Evolutionary conservation across 2,888 invertebrate genomes (phyloP), one percentile per base, ranked within the genome.

Genomic region (Pseudeuparius sepicola): DNA sequence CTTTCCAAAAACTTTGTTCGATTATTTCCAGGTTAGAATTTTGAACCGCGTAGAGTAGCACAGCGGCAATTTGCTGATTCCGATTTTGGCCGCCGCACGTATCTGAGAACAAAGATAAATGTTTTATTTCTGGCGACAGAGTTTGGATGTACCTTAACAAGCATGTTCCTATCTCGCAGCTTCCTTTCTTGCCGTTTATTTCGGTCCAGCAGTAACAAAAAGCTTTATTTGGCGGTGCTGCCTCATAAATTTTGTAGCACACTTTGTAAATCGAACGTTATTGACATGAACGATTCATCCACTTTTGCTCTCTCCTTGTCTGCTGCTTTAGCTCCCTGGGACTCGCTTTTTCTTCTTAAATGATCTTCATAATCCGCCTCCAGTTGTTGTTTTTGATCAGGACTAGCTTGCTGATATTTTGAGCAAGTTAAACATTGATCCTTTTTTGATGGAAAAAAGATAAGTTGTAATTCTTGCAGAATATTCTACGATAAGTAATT

Each of bases 241-340:
- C 44, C 44, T 54, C 52, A 39, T 54, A 51, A 48, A 24, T 52
- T 48, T 38, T 54, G 49, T 25, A 54, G 40, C 15, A 52, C 48
- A 36, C 40, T 43, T 37, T 53, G 50, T 18, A 53, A 36, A 34
- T 50, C 52, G 36, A 50, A 47, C 27, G 49, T 44, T 12, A 44
- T 41, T 24, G 43, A 42, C 34, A 46, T 28, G 39, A 52, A 51
- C 12, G 31, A 41, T 24, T 37, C 16, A 27, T 51, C 47, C 9
- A 16, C 14, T 12, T 36, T 29, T 28, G 47, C 44, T 42, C 44
- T 39, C 29, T 39, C 36, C 39, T 46, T 43, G 36, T 47, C 48
- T 20, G 30, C 38, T 16, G 25, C 31, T 34, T 47, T 48, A 20
- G 42, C 43, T 24, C 20, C 42, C 34, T 29, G 17, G 10, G 25